phyloP scores from a whole-genome alignment of 1,140 invertebrate species.

The Aphis gossypii region DNA sequence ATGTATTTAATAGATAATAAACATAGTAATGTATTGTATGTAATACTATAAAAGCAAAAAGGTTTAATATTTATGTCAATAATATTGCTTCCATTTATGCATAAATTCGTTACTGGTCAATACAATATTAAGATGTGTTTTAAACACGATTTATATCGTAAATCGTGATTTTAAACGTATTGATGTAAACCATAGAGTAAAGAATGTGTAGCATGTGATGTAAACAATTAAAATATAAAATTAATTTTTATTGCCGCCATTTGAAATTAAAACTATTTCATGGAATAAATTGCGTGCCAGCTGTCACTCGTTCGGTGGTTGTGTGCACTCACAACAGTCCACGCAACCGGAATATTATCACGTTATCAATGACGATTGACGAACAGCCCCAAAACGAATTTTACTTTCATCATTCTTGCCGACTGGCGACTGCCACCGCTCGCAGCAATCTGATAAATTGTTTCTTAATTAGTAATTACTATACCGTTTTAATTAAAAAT shows the following conservation, averaged over 20 bases:
- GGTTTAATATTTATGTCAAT: no score
- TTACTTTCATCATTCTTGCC: background rate
- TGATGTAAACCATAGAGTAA: no score
- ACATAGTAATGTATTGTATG: no score
- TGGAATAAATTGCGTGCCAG: background rate
- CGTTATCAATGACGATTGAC: conserved; percentile 34
- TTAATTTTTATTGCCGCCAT: background rate
- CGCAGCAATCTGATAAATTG: background rate
- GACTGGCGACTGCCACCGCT: background rate
- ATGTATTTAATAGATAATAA: no score
- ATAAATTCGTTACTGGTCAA: no score
- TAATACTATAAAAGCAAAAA: no score
- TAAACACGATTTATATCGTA: no score
- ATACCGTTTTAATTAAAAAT: background rate
- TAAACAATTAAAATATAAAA: background rate
- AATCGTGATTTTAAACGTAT: no score
- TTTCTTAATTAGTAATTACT: background rate
- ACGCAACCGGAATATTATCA: conserved; percentile 57
- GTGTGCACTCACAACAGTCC: conserved; percentile 38
- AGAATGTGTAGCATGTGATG: background rate
- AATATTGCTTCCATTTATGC: no score
- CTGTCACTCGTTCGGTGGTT: conserved; percentile 15
- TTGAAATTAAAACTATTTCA: background rate
- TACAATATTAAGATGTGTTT: no score
- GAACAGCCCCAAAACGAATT: conserved; percentile 23